Evolutionary conservation across 2,113 vertebrate species (phyloP), one percentile per base, ranked within the genome.

Genomic region (Pseudopipra pipra): DNA sequence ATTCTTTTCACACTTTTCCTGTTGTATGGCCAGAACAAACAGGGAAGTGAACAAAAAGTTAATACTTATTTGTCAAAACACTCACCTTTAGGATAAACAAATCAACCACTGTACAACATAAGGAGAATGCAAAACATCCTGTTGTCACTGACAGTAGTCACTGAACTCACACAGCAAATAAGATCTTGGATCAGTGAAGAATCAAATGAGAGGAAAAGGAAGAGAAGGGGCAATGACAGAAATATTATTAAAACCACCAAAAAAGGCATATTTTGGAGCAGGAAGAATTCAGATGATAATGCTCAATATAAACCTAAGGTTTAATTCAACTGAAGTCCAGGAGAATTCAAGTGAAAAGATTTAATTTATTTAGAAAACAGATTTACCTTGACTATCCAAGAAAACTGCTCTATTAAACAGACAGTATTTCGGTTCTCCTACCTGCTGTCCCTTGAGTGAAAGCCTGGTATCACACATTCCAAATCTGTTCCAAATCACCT

Each of bases 81-180:
- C 43, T 92, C 72, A 77, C 46, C 35, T 55, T 90, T 16, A 77
- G 39, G 23, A 80, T 62, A 87, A 89, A 87, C 49, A 81, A 95
- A 77, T 35, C 54, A 93, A 89, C 72, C 35, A 81, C 52, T 56
- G 55, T 21, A 46, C 47, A 90, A 75, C 22, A 20, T 14, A 85
- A 9, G 31, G 67, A 68, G 67, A 87, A 90, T 83, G 52, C 41
- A 92, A 91, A 96, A 94, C 61, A 89, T 93, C 73, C 90, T 89
- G 51, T 72, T 90, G 66, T 49, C 20, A 47, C 44, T 80, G 51
- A 70, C 19, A 68, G 67, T 51, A 76, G 66, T 39, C 39, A 51
- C 46, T 61, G 39, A 89, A 85, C 91, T 87, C 28, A 58, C 52
- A 75, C n/a, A 80, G 44, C 59, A 78, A 84, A 89, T 19, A 27